phyloP scores from a whole-genome alignment of 2,797 vertebrate genomes.

The Antennarius maculatus region DNA sequence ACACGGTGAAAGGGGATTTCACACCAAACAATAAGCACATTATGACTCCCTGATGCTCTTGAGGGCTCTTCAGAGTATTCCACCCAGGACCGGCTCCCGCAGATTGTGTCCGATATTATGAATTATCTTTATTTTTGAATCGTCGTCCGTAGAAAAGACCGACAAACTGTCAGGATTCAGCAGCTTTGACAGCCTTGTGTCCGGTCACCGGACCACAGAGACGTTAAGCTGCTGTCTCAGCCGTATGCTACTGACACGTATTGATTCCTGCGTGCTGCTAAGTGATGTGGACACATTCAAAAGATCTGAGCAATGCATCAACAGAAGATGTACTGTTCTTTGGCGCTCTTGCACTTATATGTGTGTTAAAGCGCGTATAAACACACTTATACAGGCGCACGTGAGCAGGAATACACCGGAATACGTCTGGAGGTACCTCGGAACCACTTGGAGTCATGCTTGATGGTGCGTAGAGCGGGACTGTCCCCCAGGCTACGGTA shows the following conservation, averaged over 20 bases:
- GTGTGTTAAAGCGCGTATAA: background rate
- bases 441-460: conserved; percentile 98
- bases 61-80: conserved; percentile 27
- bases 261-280: conserved; percentile 40
- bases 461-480: conserved; percentile 92
- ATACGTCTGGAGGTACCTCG: conserved; percentile 82
- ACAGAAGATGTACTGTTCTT: background rate
- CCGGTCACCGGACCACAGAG: conserved; percentile 30
- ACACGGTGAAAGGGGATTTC: conserved; percentile 70
- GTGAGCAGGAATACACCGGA: background rate
- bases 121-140: background rate
- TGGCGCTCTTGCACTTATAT: background rate
- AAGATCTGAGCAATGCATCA: conserved; percentile 20
- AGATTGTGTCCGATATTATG: conserved; percentile 4
- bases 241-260: conserved; percentile 36
- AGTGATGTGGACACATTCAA: conserved; percentile 49
- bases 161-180: conserved; percentile 17
- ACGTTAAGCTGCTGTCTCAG: conserved; percentile 55
- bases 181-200: conserved; percentile 17
- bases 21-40: conserved; percentile 68
- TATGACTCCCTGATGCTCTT: conserved; percentile 54
- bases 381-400: background rate
- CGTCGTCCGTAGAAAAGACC: conserved; percentile 3
- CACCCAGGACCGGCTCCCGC: conserved; percentile 25
- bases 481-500: conserved; percentile 94